phyloP scores from a whole-genome alignment of 23 tunicate genomes.

The Ciona savignyi region DNA sequence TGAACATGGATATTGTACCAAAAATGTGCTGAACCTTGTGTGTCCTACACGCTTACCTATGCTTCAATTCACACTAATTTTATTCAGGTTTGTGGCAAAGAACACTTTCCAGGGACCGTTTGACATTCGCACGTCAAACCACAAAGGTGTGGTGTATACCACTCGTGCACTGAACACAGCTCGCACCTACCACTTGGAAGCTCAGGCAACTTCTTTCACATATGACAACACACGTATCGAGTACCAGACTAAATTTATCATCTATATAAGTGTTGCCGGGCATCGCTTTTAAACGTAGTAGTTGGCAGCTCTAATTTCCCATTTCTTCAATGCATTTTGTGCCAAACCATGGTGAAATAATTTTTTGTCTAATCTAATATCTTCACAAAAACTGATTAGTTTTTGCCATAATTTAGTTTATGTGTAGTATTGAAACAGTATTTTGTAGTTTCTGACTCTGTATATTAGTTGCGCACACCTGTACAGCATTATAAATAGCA shows the following conservation, averaged over 20 bases:
- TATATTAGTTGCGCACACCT: too few species aligned
- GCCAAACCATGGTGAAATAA: too few species aligned
- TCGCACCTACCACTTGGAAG: constrained; percentile 63
- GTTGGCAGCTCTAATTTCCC: not conserved
- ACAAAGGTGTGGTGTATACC: constrained; percentile 63
- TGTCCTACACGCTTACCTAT: too few species aligned
- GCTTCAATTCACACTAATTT: not conserved
- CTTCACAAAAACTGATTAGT: too few species aligned
- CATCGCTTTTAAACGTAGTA: constrained; percentile 30
- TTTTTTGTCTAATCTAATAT: too few species aligned
- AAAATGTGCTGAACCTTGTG: too few species aligned
- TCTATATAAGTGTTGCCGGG: constrained; percentile 57
- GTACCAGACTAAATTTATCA: constrained; percentile 70
- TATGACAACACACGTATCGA: constrained; percentile 22
- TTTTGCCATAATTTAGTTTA: too few species aligned
- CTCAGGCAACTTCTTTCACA: constrained; percentile 56
- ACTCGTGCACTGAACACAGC: constrained; percentile 32
- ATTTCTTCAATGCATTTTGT: not conserved
- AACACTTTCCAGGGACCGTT: constrained; percentile 45
- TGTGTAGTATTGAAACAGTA: too few species aligned
- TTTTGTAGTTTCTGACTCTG: too few species aligned
- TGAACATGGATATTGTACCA: too few species aligned
- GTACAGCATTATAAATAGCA: not conserved
- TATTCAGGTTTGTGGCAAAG: constrained; percentile 25
- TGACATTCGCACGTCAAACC: constrained; percentile 42